These are phyloP conservation scores for Gallinago stenura DNA, from an alignment of 2,797 vertebrate genomes.

Conservation along the genomic window DNA sequence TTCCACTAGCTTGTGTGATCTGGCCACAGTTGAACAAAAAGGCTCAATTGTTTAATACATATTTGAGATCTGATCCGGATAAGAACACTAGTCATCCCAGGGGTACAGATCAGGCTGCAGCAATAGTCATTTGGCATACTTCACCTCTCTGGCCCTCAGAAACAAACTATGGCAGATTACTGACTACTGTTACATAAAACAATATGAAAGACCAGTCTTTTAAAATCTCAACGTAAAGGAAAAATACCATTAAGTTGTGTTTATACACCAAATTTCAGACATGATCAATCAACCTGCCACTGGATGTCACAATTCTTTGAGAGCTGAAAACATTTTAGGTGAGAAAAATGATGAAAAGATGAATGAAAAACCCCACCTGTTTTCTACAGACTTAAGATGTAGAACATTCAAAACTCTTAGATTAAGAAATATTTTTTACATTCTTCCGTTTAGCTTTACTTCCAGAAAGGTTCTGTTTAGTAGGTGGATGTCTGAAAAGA, in stretches of 20 bases:
- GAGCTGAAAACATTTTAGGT: background rate
- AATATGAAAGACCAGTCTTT: background rate
- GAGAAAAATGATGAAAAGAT: background rate
- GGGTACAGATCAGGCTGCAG: background rate
- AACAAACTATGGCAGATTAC: background rate
- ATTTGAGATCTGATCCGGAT: background rate
- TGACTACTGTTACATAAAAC: background rate
- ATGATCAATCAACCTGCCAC: background rate
- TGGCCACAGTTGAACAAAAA: background rate
- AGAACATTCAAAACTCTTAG: background rate
- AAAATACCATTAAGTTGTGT: background rate
- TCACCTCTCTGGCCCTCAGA: background rate
- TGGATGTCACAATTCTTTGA: constrained; percentile 19
- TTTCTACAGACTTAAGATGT: background rate
- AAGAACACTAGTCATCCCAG: background rate
- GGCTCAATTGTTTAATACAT: background rate
- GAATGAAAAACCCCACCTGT: rapidly evolving
- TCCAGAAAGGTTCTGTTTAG: background rate
- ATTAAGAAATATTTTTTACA: background rate
- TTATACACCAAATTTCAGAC: background rate
- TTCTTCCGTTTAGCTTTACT: background rate
- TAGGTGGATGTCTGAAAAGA: background rate
- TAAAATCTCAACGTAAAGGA: background rate
- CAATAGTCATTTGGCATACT: background rate
- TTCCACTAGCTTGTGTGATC: background rate